These are phyloP conservation scores for Trematomus bernacchii DNA, from an alignment of 2,797 vertebrate species.

Conservation along the genomic window DNA sequence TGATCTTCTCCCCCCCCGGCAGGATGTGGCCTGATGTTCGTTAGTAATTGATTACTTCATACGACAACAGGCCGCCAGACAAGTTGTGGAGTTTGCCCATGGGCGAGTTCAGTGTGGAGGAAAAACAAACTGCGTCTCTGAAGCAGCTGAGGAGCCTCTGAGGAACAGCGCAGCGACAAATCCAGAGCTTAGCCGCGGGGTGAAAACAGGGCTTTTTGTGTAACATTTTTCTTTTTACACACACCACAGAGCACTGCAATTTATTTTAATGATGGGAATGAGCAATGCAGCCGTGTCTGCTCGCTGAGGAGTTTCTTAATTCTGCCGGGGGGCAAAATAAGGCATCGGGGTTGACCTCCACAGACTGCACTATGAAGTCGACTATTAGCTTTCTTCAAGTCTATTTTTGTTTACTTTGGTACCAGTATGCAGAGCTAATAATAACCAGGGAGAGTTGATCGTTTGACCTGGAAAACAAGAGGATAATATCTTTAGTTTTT, in stretches of 20 bases:
- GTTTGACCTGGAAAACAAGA: conserved; percentile 19
- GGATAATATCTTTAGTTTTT: too few species aligned
- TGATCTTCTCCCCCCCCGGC: conserved; percentile 27
- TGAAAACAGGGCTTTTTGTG: conserved; percentile 21
- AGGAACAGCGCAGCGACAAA: conserved; percentile 60
- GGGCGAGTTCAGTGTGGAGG: conserved; percentile 43
- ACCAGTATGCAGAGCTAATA: conserved; percentile 25
- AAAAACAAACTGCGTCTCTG: conserved; percentile 38
- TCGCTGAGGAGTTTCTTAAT: conserved; percentile 60
- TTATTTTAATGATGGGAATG: conserved; percentile 71
- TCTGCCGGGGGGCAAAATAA: conserved; percentile 53
- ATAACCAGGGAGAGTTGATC: conserved; percentile 25
- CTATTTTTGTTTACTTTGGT: conserved; percentile 50
- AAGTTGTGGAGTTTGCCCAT: conserved; percentile 31
- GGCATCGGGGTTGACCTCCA: conserved; percentile 57
- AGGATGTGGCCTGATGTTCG: conserved; percentile 34
- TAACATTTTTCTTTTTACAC: conserved; percentile 44
- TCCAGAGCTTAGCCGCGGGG: conserved; percentile 42
- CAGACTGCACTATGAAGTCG: conserved; percentile 57
- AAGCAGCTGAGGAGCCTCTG: conserved; percentile 49
- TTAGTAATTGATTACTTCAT: conserved; percentile 66
- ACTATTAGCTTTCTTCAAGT: conserved; percentile 48
- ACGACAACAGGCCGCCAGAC: conserved; percentile 34
- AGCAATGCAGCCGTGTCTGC: conserved; percentile 59
- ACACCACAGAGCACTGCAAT: conserved; percentile 56